Percentiles rank a stretch among this genome's conserved stretches.
Evolutionary conservation across 2,797 vertebrate genomes (phyloP).

Genomic region (Malurus splendens): DNA sequence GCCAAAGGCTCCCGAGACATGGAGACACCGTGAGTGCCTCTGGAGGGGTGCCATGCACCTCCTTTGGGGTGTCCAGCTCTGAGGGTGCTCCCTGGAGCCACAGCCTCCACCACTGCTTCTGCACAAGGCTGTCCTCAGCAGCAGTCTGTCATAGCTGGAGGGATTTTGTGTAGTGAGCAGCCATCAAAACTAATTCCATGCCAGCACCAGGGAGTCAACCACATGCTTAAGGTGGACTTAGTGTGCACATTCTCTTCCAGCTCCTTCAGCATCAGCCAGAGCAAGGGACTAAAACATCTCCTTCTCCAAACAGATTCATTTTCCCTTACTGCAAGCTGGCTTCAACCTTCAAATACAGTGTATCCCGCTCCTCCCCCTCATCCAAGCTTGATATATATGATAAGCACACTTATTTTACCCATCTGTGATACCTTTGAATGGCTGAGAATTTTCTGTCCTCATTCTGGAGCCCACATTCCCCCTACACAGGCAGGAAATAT

Average conservation of each 20-base stretch:
- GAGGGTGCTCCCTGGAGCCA: neutral
- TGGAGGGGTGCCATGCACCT: neutral
- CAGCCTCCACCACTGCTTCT: neutral
- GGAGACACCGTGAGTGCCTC: fast-evolving
- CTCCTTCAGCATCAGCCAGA: neutral
- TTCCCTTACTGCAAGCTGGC: neutral
- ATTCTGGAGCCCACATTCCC: neutral
- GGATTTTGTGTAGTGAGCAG: neutral
- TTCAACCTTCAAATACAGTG: neutral
- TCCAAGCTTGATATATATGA: neutral
- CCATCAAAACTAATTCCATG: neutral
- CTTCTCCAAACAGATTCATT: neutral
- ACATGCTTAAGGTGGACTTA: neutral
- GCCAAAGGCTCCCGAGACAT: neutral
- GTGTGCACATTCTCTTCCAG: neutral
- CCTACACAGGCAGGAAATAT: neutral
- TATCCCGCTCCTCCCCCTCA: neutral
- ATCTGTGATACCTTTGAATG: neutral
- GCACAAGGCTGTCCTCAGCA: neutral
- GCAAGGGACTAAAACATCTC: neutral
- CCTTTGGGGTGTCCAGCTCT: neutral
- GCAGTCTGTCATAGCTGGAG: neutral
- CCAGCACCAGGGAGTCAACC: neutral
- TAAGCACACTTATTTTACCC: neutral
- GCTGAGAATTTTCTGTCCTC: neutral